Evolutionary conservation across 2,797 vertebrate genomes (phyloP).

Genomic region (Melanotaenia pygmaea): DNA sequence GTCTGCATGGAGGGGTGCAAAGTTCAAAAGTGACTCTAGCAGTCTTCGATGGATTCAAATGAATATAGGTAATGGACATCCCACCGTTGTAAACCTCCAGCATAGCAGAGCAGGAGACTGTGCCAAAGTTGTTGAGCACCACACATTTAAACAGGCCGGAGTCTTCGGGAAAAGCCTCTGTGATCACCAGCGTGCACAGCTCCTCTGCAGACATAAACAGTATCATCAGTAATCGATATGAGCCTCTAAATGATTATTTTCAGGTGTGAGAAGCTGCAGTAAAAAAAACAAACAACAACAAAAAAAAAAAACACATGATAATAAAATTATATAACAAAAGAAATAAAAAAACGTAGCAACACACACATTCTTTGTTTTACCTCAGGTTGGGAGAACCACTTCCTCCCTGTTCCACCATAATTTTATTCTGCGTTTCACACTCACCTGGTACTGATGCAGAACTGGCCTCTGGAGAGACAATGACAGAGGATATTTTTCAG

Average conservation of each 20-base stretch:
- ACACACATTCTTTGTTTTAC: neutral
- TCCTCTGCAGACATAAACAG: constrained; percentile 81
- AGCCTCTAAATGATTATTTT: too few species aligned
- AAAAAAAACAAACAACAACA: neutral
- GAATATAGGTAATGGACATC: neutral
- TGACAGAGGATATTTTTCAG: neutral
- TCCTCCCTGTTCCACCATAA: neutral
- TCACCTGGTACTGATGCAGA: constrained; percentile 88
- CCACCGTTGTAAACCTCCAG: constrained; percentile 84
- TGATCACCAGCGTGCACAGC: constrained; percentile 91
- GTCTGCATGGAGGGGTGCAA: constrained; percentile 56
- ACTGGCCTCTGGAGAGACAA: constrained; percentile 84
- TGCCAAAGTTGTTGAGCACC: constrained; percentile 86
- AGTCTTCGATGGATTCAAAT: neutral
- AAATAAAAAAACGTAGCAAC: too few species aligned
- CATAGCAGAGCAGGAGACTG: constrained; percentile 82
- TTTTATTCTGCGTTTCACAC: constrained; percentile 26
- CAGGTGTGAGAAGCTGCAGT: neutral
- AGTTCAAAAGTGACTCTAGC: neutral
- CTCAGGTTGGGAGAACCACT: too few species aligned
- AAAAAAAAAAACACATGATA: too few species aligned
- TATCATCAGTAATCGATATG: neutral
- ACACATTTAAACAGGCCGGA: constrained; percentile 90
- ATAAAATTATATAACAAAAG: too few species aligned
- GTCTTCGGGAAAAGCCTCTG: constrained; percentile 91